A percentile compares a stretch with the other conserved stretches of the same genome.
These are phyloP conservation scores for Chondrilla cf. caribensis DNA, from an alignment of 37 sponge, comb jelly and placozoan species.

Conservation along the genomic window DNA sequence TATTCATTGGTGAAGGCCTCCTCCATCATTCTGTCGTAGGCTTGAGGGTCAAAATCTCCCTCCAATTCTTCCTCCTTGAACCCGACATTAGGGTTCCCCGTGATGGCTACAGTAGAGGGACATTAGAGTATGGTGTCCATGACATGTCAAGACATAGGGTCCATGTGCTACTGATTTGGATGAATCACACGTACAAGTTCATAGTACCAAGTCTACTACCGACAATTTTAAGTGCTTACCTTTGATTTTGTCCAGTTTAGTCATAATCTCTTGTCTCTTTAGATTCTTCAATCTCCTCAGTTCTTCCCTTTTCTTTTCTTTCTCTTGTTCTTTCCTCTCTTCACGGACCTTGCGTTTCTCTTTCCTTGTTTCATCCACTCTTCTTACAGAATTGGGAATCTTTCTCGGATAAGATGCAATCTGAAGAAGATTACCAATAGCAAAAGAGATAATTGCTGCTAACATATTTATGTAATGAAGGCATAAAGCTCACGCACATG, in stretches of 20 bases:
- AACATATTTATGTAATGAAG: background rate
- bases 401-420: constrained; percentile 76
- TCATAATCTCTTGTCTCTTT: constrained; percentile 79
- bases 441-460: background rate
- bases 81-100: constrained; percentile 80
- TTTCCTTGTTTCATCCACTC: constrained; percentile 63
- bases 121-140: background rate
- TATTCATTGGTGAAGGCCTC: constrained; percentile 62
- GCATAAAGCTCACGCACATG: background rate
- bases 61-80: constrained; percentile 66
- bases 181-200: background rate
- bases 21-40: constrained; percentile 78
- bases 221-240: constrained; percentile 30
- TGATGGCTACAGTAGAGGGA: constrained; percentile 33
- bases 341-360: constrained; percentile 70
- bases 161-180: too few relatives aligned
- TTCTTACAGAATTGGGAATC: constrained; percentile 69
- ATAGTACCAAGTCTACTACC: too few relatives aligned
- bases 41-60: constrained; percentile 83
- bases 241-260: constrained; percentile 72
- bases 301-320: constrained; percentile 74
- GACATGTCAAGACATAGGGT: background rate
- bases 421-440: constrained; percentile 36
- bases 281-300: constrained; percentile 89
- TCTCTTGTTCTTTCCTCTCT: constrained; percentile 77